phyloP scores from a whole-genome alignment of 2,797 vertebrate genomes.

The Crocidura indochinensis region DNA sequence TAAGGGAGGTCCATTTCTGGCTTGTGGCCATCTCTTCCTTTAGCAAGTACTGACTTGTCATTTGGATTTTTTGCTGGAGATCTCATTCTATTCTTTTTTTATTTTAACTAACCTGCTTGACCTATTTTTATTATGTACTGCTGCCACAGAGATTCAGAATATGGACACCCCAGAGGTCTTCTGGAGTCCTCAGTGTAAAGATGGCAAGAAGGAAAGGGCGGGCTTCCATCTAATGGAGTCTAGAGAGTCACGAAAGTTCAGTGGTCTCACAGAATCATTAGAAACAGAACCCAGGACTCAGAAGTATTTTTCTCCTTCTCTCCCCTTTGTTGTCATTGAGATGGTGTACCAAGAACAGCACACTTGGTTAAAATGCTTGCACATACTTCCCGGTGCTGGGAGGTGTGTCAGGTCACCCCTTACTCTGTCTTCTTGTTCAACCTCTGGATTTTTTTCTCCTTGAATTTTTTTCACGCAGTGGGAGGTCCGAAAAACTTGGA shows the following conservation, averaged over 20 bases:
- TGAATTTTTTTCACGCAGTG: not conserved
- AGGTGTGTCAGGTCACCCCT: too few relatives aligned
- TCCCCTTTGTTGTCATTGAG: too few relatives aligned
- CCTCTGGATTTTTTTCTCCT: not conserved
- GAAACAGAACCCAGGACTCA: not conserved
- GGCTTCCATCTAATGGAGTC: not conserved
- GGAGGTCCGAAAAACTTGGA: conserved; percentile 16
- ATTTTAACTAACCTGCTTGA: not conserved
- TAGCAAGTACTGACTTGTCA: not conserved
- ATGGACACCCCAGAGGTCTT: not conserved
- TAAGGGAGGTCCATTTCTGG: not conserved
- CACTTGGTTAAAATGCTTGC: too few relatives aligned
- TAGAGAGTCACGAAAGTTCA: not conserved
- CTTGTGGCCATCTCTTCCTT: not conserved
- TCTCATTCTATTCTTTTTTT: not conserved
- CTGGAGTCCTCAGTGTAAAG: not conserved
- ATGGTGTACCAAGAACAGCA: too few relatives aligned
- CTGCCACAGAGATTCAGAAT: not conserved
- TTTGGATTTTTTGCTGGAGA: not conserved
- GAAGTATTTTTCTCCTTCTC: too few relatives aligned
- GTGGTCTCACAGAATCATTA: not conserved
- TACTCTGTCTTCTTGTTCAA: not conserved
- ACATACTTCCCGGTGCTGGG: too few relatives aligned
- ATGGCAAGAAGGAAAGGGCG: too few relatives aligned
- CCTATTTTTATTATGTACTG: not conserved